These are phyloP conservation scores for Ectemnius continuus DNA, from an alignment of 2,888 invertebrate species.

Conservation along the genomic window DNA sequence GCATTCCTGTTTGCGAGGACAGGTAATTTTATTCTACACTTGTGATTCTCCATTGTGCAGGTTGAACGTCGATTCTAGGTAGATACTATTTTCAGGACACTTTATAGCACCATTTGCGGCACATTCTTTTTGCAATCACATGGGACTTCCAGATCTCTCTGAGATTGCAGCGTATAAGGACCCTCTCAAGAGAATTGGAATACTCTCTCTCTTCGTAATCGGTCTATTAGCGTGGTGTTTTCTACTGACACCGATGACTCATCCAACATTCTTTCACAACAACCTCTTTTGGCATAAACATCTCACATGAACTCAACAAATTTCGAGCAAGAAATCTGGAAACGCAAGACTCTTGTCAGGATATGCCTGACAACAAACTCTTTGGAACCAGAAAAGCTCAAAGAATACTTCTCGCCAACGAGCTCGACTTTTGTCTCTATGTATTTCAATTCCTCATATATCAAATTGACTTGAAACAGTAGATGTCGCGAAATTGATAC, in stretches of 20 bases:
- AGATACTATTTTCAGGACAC: slow-evolving; percentile 83
- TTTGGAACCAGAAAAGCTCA: too few relatives aligned
- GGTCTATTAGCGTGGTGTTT: slow-evolving; percentile 90
- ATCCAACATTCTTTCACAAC: slow-evolving; percentile 83
- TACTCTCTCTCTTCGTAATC: slow-evolving; percentile 84
- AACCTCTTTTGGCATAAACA: slow-evolving; percentile 80
- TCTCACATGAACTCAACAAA: slow-evolving; percentile 35
- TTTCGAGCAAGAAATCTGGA: too few relatives aligned
- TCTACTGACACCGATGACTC: slow-evolving; percentile 87
- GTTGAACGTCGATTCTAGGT: slow-evolving; percentile 16
- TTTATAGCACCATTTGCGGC: slow-evolving; percentile 92
- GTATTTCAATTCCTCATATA: too few relatives aligned
- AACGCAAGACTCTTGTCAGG: too few relatives aligned
- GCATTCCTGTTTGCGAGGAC: slow-evolving; percentile 94
- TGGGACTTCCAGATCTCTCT: slow-evolving; percentile 95
- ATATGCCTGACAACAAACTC: too few relatives aligned
- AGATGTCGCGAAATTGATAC: too few relatives aligned
- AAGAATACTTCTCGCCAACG: background rate
- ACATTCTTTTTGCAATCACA: slow-evolving; percentile 97
- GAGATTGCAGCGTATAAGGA: slow-evolving; percentile 83
- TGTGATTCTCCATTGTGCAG: background rate
- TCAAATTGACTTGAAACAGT: too few relatives aligned
- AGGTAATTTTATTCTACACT: slow-evolving; percentile 78
- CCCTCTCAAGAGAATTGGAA: slow-evolving; percentile 81
- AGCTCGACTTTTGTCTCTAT: background rate